Conservation (phyloP, 2,113 vertebrate genomes). For the Smithornis capensis region DNA sequence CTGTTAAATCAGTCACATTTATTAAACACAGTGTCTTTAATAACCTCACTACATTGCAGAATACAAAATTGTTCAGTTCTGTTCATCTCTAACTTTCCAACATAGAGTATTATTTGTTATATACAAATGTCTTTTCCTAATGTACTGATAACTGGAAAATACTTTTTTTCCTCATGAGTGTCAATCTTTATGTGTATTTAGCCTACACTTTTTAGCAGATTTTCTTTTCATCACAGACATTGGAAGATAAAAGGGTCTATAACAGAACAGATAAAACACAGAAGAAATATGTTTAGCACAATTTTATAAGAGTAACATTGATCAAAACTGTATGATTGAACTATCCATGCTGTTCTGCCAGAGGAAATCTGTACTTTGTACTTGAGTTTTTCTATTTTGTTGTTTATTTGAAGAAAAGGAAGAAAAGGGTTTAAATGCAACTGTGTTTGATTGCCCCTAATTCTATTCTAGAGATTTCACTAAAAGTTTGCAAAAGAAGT, state of each 20-base stretch:
- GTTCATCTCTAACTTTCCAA: not conserved
- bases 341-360: not conserved
- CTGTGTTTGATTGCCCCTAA: not conserved
- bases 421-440: not conserved
- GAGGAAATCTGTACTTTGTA: not conserved
- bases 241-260: not conserved
- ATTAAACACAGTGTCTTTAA: not conserved
- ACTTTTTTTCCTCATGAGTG: not conserved
- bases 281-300: not conserved
- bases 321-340: not conserved
- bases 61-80: not conserved
- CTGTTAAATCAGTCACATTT: not conserved
- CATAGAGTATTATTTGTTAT: not conserved
- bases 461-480: not conserved
- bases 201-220: not conserved
- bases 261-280: not conserved
- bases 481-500: conserved; percentile 30
- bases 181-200: not conserved
- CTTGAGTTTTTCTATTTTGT: not conserved
- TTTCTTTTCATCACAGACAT: not conserved
- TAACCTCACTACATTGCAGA: not conserved
- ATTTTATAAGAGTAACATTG: not conserved
- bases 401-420: not conserved
- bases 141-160: not conserved
- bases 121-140: not conserved